Evolutionary conservation across 2,113 vertebrate genomes (phyloP), one percentile per base, ranked within the genome.

Genomic region (Carassius gibelio): DNA sequence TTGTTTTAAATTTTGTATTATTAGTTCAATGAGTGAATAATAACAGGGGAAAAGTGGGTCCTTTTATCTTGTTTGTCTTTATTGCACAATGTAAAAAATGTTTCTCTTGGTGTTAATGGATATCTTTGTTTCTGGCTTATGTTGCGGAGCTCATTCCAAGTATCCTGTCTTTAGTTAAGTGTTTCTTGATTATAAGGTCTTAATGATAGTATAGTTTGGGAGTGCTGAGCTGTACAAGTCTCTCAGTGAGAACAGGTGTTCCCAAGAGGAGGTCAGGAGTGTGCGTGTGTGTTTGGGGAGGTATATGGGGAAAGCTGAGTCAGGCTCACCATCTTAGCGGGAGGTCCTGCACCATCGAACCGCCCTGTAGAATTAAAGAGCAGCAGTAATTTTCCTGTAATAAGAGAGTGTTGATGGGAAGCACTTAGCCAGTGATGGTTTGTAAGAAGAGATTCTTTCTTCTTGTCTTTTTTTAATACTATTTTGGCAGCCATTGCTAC

Each of bases 211-310:
- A 21, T 42, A 21, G 59, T 26, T 66, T 17, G 75, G n/a, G 84
- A 87, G 38, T 81, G 86, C 84, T 87, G 86, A 87, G 85, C 69
- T 75, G 48, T 64, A 64, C 77, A 87, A 69, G 66, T 59, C 74
- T 75, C 74, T 82, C 77, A 74, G 55, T 69, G 42, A 84, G 62
- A 85, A 85, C 84, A 88, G 84, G 88, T 86, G 84, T 75, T 85
- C 83, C 79, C 38, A 4, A 38, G 72, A 50, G 74, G 77, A 77
- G 77, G 21, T 79, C 55, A 42, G 4, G 34, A 21, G 64, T 34
- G 26, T 34, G 34, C 42, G 64, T 78, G 19, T 59, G 82, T 45
- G 13, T 83, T 26, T 48, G 55, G 79, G 84, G 42, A 64, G 42
- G 62, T 57, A 79, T 79, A n/a, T 14, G 1, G 50, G 83, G 64